Evolutionary conservation across 2,888 invertebrate species (phyloP), one percentile per base, ranked within the genome.

Genomic region (Criorhina ranunculi): DNA sequence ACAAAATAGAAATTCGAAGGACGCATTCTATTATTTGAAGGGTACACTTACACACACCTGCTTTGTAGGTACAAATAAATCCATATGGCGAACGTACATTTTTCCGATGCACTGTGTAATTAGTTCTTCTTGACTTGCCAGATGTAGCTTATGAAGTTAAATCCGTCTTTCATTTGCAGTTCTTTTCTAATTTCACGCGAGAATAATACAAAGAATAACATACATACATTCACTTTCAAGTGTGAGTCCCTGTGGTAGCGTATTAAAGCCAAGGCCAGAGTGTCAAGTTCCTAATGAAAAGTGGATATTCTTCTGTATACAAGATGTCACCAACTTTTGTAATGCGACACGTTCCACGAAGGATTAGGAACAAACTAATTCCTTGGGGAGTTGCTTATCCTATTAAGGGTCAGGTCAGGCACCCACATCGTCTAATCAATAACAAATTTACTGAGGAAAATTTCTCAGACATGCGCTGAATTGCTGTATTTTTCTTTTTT

Each of bases 221-320:
- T 51, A 64, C n/a, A 31, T 42, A 31, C 31, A 24, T 24, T 4
- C 4, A 1, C 15, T n/a, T 44, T 37, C 53, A 31, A 37, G 24
- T 35, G 46, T 66, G 31, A 53, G n/a, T 59, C 33, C 35, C 53
- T 46, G 17, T 35, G 46, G 11, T 9, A 7, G 42, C 19, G 57
- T 60, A 67, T 75, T 75, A 64, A 17, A 51, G 33, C 62, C 81
- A 76, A 76, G 81, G 80, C 55, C 69, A 81, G 59, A 59, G 81
- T 77, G 62, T 72, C 70, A 59, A 66, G 59, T 66, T 77, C 53
- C 66, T 11, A 66, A 66, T 59, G 69, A 44, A 70, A 24, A 46
- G 31, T 69, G 35, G 35, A 49, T 62, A 31, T 46, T 35, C 24
- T 46, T 62, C 55, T 59, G 35, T 11, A 57, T 35, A 44, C 62